Percentiles rank a stretch among this genome's conserved stretches.
These are phyloP conservation scores for Tanypteryx hageni DNA, from an alignment of 2,888 invertebrate species.

Conservation along the genomic window DNA sequence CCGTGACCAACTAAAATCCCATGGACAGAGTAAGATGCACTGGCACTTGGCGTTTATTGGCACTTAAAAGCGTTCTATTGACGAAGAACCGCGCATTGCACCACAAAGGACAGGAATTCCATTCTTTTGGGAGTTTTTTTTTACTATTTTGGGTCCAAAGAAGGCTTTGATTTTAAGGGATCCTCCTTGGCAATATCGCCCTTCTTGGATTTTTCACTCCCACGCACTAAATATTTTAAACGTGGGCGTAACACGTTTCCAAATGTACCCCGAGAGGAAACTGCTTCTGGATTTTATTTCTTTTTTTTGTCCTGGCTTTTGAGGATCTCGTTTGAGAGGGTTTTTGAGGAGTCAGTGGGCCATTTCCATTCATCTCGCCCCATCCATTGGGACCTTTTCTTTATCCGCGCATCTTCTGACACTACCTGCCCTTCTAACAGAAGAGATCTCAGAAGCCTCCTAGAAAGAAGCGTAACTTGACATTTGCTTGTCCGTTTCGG, in stretches of 20 bases:
- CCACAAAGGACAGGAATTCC: background rate
- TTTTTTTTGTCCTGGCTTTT: background rate
- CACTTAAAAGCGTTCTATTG: conserved; percentile 27
- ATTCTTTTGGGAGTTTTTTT: background rate
- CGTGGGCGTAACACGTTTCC: background rate
- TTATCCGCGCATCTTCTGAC: background rate
- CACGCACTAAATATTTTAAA: background rate
- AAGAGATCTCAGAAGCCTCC: background rate
- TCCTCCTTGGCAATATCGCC: background rate
- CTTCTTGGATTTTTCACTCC: background rate
- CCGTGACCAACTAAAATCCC: background rate
- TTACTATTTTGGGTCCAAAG: background rate
- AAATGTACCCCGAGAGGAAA: background rate
- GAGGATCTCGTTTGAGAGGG: background rate
- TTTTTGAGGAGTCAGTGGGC: background rate
- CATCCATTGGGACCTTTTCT: background rate
- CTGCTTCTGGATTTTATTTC: conserved; percentile 28
- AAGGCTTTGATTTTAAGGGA: background rate
- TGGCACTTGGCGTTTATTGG: conserved; percentile 46
- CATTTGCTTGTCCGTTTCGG: background rate
- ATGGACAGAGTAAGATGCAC: background rate
- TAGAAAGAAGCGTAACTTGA: background rate
- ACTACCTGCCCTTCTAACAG: background rate
- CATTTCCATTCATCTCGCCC: background rate
- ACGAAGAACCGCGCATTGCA: background rate